These are phyloP conservation scores for Puma concolor DNA, from an alignment of 2,113 vertebrate genomes.

Conservation along the genomic window DNA sequence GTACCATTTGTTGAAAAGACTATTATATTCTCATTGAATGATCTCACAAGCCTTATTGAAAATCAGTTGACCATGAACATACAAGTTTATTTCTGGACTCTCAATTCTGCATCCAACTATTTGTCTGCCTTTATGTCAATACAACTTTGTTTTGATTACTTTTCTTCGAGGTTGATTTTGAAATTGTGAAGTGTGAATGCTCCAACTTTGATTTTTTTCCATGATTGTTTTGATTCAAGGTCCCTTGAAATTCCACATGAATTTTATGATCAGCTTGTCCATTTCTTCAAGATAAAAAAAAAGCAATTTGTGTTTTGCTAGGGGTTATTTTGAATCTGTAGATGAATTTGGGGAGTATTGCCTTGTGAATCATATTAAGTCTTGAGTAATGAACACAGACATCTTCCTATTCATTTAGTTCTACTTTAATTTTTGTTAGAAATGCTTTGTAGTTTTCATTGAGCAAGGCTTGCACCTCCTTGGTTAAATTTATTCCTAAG, in stretches of 20 bases:
- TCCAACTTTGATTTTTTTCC: neutral
- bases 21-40: neutral
- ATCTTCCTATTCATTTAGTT: neutral
- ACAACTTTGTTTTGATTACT: neutral
- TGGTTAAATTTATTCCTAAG: neutral
- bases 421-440: neutral
- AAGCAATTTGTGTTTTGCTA: neutral
- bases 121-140: neutral
- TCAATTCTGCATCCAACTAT: neutral
- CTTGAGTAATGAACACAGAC: neutral
- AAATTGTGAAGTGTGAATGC: neutral
- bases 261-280: neutral
- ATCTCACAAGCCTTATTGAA: neutral
- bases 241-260: neutral
- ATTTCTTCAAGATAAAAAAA: neutral
- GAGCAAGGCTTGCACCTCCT: neutral
- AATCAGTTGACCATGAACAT: neutral
- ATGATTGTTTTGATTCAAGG: neutral
- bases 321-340: neutral
- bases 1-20: neutral
- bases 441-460: neutral
- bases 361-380: neutral
- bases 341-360: neutral
- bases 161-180: neutral
- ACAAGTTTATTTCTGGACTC: neutral